Percentiles rank a stretch among this genome's conserved stretches.
Conservation (phyloP, 2,113 vertebrate species). For the Tragelaphus strepsiceros region DNA sequence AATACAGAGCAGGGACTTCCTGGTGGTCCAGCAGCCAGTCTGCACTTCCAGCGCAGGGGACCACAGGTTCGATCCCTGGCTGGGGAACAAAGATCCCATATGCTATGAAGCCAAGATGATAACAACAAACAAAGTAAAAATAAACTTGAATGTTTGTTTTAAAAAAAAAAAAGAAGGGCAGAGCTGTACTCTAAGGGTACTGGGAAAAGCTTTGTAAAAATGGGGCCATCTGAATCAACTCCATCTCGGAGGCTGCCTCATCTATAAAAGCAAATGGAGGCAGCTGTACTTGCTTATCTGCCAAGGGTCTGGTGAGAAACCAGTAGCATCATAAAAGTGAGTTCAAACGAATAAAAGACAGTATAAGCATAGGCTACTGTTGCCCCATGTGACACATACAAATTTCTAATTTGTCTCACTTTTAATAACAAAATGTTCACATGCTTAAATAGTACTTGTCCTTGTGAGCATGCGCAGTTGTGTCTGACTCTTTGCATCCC, state of each 20-base stretch:
- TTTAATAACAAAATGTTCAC: neutral
- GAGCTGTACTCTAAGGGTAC: accelerated
- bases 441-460: accelerated
- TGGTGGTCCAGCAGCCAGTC: neutral
- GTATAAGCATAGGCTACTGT: neutral
- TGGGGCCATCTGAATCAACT: neutral
- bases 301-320: neutral
- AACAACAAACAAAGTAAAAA: neutral
- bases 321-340: accelerated
- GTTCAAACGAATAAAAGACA: too few species aligned
- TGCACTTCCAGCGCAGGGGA: neutral
- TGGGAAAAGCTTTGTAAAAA: neutral
- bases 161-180: neutral
- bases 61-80: neutral
- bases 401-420: neutral
- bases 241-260: too few species aligned
- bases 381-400: accelerated
- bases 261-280: neutral
- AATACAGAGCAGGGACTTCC: too few species aligned
- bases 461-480: neutral
- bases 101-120: neutral
- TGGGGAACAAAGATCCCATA: neutral
- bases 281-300: neutral
- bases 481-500: neutral
- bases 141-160: neutral